phyloP scores from a whole-genome alignment of 2,113 vertebrate genomes.

The Pristiophorus japonicus region DNA sequence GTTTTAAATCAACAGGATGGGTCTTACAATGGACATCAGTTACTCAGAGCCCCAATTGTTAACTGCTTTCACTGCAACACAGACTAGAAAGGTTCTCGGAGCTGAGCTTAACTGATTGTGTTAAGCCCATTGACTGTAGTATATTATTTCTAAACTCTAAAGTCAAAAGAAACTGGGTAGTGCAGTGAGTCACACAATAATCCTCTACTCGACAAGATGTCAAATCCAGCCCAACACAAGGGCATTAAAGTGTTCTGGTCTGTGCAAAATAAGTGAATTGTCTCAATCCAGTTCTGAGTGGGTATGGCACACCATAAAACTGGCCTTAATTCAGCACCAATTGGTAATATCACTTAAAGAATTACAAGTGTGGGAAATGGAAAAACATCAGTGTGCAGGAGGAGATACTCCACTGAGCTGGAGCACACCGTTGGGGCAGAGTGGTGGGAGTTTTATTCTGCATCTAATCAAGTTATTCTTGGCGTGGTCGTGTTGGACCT shows the following conservation, averaged over 20 bases:
- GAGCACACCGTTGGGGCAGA: background rate
- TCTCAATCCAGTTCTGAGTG: background rate
- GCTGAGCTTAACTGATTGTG: background rate
- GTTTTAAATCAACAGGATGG: background rate
- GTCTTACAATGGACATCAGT: background rate
- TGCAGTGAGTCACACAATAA: background rate
- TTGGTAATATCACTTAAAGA: background rate
- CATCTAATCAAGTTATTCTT: background rate
- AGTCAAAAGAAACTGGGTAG: background rate
- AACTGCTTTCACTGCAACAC: background rate
- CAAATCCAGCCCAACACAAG: background rate
- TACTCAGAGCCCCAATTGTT: background rate
- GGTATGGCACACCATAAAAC: background rate
- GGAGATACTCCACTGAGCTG: background rate
- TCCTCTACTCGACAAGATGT: background rate
- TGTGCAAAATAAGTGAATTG: background rate
- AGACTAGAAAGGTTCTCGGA: background rate
- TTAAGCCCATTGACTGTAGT: background rate
- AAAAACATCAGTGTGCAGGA: background rate
- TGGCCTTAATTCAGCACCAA: background rate
- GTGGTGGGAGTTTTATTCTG: background rate
- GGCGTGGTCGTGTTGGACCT: background rate
- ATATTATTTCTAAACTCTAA: background rate
- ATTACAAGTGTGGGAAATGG: background rate
- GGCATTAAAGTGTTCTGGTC: background rate